Evolutionary conservation across 2,113 vertebrate genomes (phyloP).

Genomic region (Miniopterus natalensis): DNA sequence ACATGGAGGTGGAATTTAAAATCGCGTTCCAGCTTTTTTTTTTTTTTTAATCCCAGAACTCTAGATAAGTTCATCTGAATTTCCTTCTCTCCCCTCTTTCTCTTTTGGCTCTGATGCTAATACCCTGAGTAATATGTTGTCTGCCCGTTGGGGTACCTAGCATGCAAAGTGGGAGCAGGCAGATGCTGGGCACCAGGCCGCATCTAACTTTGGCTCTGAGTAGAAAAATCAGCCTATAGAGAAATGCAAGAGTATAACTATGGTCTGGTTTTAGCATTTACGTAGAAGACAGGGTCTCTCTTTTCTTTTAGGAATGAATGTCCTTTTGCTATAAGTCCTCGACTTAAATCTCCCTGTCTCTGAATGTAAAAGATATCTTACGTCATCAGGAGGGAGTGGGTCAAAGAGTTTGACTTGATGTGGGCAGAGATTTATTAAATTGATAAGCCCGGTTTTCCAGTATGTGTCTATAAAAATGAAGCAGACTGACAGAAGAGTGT

Average conservation of each 20-base stretch:
- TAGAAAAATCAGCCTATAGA: conserved; percentile 15
- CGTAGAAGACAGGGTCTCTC: conserved; percentile 2
- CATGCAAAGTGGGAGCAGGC: background rate
- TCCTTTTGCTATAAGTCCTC: background rate
- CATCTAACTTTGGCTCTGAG: background rate
- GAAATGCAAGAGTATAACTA: background rate
- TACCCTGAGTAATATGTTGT: background rate
- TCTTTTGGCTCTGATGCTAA: background rate
- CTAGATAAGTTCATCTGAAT: background rate
- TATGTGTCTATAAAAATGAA: conserved; percentile 69
- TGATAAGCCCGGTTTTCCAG: conserved; percentile 42
- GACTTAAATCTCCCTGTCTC: background rate
- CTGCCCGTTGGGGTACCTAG: background rate
- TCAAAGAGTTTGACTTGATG: conserved; percentile 60
- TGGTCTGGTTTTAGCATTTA: conserved; percentile 32
- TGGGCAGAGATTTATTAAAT: conserved; percentile 47
- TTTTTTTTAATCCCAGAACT: conserved; percentile 7
- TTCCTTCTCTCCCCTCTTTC: background rate
- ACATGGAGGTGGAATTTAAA: background rate
- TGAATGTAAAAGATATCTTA: conserved; percentile 32
- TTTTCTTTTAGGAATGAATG: conserved; percentile 51
- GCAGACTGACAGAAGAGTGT: background rate
- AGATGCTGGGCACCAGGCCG: background rate
- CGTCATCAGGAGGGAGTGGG: background rate
- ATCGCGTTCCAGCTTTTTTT: conserved; percentile 3